Conservation (phyloP, 2,888 invertebrate genomes). For the Tuta absoluta region DNA sequence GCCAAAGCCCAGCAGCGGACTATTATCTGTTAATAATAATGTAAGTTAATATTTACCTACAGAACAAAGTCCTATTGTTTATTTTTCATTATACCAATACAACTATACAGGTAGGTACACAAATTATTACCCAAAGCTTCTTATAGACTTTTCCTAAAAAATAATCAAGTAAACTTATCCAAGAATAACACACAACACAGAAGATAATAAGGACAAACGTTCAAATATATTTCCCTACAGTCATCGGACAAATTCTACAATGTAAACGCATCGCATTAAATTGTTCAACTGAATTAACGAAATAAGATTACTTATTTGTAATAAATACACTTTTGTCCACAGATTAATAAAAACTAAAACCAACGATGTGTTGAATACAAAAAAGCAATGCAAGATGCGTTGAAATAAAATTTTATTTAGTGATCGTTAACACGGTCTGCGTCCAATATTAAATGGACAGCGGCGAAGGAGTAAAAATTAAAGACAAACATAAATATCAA, state of each 20-base stretch:
- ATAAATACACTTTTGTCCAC: constrained; percentile 33
- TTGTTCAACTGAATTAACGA: constrained; percentile 21
- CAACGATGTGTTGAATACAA: constrained; percentile 72
- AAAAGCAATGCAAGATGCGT: constrained; percentile 64
- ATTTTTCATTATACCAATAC: too few relatives aligned
- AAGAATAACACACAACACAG: too few relatives aligned
- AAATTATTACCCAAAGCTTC: too few relatives aligned
- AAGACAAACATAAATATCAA: constrained; percentile 77
- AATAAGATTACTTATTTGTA: constrained; percentile 39
- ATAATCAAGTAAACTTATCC: too few relatives aligned
- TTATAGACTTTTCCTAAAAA: background rate
- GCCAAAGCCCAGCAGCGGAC: background rate
- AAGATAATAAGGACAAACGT: background rate
- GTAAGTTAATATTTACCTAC: too few relatives aligned
- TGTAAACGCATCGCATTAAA: background rate
- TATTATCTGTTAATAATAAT: too few relatives aligned
- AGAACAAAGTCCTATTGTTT: too few relatives aligned
- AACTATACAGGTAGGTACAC: too few relatives aligned
- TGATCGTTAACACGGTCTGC: constrained; percentile 76
- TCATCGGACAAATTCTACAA: background rate
- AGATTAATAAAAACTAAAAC: constrained; percentile 74
- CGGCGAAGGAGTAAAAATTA: constrained; percentile 76
- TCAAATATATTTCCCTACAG: background rate
- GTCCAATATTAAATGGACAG: constrained; percentile 77
- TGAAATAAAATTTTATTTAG: constrained; percentile 79